Percentiles rank a stretch among this genome's conserved stretches.
Conservation (phyloP, 1,140 invertebrate species). For the Zaprionus kolodkinae region DNA sequence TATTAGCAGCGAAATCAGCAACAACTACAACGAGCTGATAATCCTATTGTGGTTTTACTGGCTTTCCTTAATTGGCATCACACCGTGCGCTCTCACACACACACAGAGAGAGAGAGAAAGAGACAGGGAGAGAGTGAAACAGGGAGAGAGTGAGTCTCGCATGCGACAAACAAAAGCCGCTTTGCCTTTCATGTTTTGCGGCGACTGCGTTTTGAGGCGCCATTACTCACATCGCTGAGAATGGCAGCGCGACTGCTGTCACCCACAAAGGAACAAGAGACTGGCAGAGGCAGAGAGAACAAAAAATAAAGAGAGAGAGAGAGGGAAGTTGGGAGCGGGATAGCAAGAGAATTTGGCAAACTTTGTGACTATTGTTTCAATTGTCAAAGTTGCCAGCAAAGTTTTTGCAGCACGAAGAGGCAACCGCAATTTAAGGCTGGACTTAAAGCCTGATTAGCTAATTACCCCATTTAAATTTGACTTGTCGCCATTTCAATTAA, state of each 20-base stretch:
- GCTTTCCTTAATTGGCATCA: conserved; percentile 63
- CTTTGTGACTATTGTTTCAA: conserved; percentile 67
- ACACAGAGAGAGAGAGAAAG: conserved; percentile 12
- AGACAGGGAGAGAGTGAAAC: conserved; percentile 1
- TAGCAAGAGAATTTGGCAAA: conserved; percentile 40
- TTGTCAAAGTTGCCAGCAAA: conserved; percentile 58
- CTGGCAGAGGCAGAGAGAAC: no score
- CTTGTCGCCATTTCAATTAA: conserved; percentile 59
- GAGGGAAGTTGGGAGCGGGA: no score
- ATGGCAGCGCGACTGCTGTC: conserved; percentile 34
- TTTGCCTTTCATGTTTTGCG: conserved; percentile 76
- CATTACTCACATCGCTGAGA: conserved; percentile 71
- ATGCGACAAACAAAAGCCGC: conserved; percentile 71
- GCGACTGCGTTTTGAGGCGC: conserved; percentile 77
- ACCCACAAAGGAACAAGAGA: conserved; percentile 1
- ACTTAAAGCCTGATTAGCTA: conserved; percentile 68
- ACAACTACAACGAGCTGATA: conserved; percentile 49
- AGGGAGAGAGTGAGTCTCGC: conserved; percentile 5
- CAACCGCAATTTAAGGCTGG: conserved; percentile 28
- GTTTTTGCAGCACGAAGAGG: conserved; percentile 44
- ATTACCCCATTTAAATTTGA: conserved; percentile 62
- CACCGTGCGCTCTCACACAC: conserved; percentile 37
- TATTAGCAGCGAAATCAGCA: conserved; percentile 54
- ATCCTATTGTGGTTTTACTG: conserved; percentile 75
- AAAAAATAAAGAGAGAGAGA: not conserved